These are phyloP conservation scores for Tuberolachnus salignus DNA, from an alignment of 2,888 invertebrate genomes.

Conservation along the genomic window DNA sequence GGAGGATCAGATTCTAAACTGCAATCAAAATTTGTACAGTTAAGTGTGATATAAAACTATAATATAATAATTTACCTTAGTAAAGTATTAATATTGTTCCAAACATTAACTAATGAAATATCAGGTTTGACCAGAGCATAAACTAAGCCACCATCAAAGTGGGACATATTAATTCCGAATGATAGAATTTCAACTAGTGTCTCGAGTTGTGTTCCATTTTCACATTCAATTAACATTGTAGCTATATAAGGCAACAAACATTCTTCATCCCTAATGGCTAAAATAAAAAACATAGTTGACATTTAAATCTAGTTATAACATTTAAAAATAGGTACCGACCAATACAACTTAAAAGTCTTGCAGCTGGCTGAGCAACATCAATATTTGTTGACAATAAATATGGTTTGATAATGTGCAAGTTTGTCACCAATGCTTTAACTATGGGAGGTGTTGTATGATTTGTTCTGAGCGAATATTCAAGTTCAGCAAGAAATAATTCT, in stretches of 20 bases:
- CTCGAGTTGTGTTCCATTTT: conserved; percentile 41
- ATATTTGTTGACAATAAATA: conserved; percentile 67
- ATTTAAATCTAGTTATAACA: neutral
- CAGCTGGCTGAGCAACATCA: conserved; percentile 68
- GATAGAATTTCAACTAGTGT: conserved; percentile 49
- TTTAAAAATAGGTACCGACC: conserved; percentile 63
- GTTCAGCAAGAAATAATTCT: conserved; percentile 66
- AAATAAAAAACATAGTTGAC: neutral
- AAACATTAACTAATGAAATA: conserved; percentile 57
- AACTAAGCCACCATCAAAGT: conserved; percentile 43
- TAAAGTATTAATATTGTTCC: conserved; percentile 60
- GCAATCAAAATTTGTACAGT: neutral
- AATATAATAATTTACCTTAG: conserved; percentile 58
- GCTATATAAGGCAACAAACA: conserved; percentile 48
- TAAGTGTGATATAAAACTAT: neutral
- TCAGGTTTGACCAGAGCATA: conserved; percentile 49
- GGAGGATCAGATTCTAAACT: conserved; percentile 48
- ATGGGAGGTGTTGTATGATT: conserved; percentile 62
- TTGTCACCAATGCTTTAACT: conserved; percentile 60
- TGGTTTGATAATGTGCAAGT: conserved; percentile 66
- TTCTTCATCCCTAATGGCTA: conserved; percentile 41
- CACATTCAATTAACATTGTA: conserved; percentile 48
- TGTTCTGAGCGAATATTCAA: conserved; percentile 67
- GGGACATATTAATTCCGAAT: conserved; percentile 38
- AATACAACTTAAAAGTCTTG: conserved; percentile 67